Conservation (phyloP, 2,888 invertebrate species). For the Eulithis prunata region DNA sequence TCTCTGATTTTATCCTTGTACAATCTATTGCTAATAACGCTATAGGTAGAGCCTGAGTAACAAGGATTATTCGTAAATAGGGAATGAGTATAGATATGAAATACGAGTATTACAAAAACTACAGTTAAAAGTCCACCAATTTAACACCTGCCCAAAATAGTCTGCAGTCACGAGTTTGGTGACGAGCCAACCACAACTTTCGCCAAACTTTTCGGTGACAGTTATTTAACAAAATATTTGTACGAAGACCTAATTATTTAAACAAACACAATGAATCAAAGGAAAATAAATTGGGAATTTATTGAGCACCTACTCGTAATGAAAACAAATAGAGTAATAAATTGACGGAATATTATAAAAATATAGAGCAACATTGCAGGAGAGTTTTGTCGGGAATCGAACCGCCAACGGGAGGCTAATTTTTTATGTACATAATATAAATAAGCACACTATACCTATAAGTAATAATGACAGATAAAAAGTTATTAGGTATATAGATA, state of each 20-base stretch:
- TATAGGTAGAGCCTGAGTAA: no score
- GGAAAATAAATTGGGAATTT: not conserved
- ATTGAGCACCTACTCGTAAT: not conserved
- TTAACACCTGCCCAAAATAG: slow-evolving; percentile 32
- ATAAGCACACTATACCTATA: no score
- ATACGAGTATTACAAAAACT: slow-evolving; percentile 2
- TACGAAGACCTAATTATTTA: slow-evolving; percentile 18
- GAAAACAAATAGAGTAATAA: not conserved
- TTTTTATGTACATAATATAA: no score
- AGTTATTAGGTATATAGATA: no score
- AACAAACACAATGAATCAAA: slow-evolving; percentile 2
- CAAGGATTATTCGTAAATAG: no score
- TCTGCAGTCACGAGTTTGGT: slow-evolving; percentile 33
- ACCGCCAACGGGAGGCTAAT: no score
- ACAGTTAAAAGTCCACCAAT: slow-evolving; percentile 14
- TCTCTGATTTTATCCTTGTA: no score
- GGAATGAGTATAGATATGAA: no score
- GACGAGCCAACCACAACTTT: slow-evolving; percentile 38
- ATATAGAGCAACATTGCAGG: not conserved
- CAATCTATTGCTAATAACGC: no score
- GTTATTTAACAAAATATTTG: slow-evolving; percentile 31
- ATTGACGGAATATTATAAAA: not conserved
- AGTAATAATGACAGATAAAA: no score
- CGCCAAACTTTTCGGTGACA: slow-evolving; percentile 29
- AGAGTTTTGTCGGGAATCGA: no score